Evolutionary conservation across 37 sponge, comb jelly and placozoan genomes (phyloP).

Genomic region (Cliona cf. orientalis): DNA sequence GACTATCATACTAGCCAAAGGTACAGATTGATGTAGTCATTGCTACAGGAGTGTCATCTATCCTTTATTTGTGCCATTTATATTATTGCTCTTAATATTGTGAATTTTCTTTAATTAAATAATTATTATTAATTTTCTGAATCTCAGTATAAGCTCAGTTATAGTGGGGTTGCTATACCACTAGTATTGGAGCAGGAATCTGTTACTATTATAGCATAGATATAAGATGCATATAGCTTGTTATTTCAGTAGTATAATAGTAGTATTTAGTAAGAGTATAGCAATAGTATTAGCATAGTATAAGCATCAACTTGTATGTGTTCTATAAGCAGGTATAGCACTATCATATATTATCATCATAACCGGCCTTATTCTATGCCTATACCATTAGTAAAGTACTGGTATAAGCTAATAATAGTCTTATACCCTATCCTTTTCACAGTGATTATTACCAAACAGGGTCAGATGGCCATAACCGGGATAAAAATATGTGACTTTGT

Average conservation of each 20-base stretch:
- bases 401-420: constrained; percentile 1
- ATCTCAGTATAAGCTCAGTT: neutral
- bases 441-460: too few species aligned
- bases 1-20: too few species aligned
- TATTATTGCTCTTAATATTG: neutral
- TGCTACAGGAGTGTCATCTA: neutral
- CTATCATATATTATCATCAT: neutral
- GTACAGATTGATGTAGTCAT: too few species aligned
- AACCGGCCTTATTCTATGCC: neutral
- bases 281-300: neutral
- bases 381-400: neutral
- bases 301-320: neutral
- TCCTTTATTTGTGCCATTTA: neutral
- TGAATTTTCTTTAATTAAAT: neutral
- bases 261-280: neutral
- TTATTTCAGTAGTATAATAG: too few species aligned
- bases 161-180: neutral
- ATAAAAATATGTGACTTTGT: too few species aligned
- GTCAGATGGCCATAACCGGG: too few species aligned
- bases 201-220: neutral
- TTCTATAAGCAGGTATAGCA: neutral
- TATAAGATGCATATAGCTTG: neutral
- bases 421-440: neutral
- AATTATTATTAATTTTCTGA: neutral
- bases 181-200: neutral